A percentile compares a stretch with the other conserved stretches of the same genome.
These are phyloP conservation scores for Blastomussa wellsi DNA, from an alignment of 92 coral and sea anemone species.

Conservation along the genomic window DNA sequence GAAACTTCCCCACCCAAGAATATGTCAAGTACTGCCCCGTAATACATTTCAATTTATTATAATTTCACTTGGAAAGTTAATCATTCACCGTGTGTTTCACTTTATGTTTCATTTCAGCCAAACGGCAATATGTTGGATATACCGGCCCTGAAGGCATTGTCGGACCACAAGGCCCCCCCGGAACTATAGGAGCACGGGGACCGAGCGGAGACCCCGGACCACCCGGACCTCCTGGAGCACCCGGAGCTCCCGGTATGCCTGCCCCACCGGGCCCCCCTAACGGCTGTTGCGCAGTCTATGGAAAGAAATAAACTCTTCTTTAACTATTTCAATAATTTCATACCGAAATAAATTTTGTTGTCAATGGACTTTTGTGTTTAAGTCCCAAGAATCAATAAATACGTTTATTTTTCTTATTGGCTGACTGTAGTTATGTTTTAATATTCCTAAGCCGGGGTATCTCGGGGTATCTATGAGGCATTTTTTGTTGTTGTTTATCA, in stretches of 20 bases:
- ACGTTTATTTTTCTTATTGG: neutral
- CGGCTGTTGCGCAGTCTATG: constrained; percentile 4
- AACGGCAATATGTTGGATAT: constrained; percentile 20
- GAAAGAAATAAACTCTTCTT: neutral
- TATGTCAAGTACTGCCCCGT: no score
- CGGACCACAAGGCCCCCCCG: constrained; percentile 42
- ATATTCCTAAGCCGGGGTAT: no score
- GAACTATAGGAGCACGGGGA: constrained; percentile 24
- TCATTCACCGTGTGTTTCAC: no score
- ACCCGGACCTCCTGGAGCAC: constrained; percentile 59
- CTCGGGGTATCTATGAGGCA: no score
- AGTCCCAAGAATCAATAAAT: neutral
- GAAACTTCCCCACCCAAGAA: no score
- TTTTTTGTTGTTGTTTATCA: no score
- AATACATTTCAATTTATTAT: no score
- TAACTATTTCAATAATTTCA: neutral
- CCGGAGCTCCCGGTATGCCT: constrained; percentile 56
- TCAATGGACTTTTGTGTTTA: neutral
- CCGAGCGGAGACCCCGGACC: constrained; percentile 61
- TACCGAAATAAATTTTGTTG: neutral
- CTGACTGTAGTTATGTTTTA: no score
- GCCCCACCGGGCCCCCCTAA: constrained; percentile 59
- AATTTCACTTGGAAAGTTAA: neutral
- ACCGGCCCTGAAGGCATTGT: constrained; percentile 62
- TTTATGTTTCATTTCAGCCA: constrained; percentile 6